Base-by-base conservation (phyloP, 2,888 invertebrate species). In the Macrosoma leucophasiata region DNA sequence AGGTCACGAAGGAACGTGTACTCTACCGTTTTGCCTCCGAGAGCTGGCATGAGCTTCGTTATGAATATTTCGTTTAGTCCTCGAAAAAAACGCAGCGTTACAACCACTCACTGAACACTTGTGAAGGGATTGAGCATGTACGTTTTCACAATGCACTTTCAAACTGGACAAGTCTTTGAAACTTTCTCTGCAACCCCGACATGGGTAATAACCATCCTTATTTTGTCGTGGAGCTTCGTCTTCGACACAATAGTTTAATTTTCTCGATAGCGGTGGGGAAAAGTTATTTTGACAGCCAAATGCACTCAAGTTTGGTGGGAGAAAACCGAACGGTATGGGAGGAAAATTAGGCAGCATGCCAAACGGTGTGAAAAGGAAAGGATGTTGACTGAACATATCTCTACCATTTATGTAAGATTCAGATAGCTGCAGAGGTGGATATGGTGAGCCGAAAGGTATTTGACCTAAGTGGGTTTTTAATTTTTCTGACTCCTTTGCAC, bases 31-130 rank as follows among this genome's bases (percentile, higher is more conserved):
- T 19, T 74, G 77, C 50, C 77, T 69, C 47, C 78, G 61, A 44
- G 69, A 65, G 3, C 72, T 62, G n/a, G n/a, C n/a, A 44, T 90
- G 90, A 49, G 89, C 88, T 54, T 91, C 91, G 39, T 90, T 89
- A 70, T 94, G 94, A 28, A 89, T 85, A 62, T 93, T 93, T 41
- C 94, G 86, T 48, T 91, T 90, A 44, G 92, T 91, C 50, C 91
- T 86, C 7, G 93, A 92, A 40, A 91, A 89, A 73, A 94, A 94
- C 27, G 91, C 89, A 52, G 92, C 90, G 29, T 89, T 89, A 71
- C 94, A 93, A 8, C 92, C 92, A 36, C 87, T 87, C 29, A 92
- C 84, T n/a, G 90, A 89, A 75, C 94, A 94, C 42, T 89, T 86
- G 55, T 90, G 90, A 74, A 92, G 87, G 36, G 92, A 90, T 36